Conservation (phyloP, 2,888 invertebrate species). For the Mythimna impura region DNA sequence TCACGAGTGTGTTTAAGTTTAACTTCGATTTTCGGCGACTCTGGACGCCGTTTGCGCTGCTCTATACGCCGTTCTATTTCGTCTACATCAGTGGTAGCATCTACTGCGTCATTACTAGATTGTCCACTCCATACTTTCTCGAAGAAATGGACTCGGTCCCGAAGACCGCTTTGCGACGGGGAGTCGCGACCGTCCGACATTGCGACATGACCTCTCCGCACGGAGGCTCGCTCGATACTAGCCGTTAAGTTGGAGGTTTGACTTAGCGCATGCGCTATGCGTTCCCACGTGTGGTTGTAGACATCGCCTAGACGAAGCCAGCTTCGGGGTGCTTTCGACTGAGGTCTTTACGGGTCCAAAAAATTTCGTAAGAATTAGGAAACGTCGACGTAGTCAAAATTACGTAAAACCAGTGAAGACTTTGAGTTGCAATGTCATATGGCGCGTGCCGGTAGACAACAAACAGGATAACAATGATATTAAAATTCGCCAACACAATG, state of each 20-base stretch:
- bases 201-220: conserved; percentile 86
- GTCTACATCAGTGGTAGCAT: conserved; percentile 89
- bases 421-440: background rate
- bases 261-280: conserved; percentile 79
- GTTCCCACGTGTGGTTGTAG: conserved; percentile 78
- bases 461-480: conserved; percentile 44
- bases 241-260: conserved; percentile 71
- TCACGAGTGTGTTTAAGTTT: conserved; percentile 91
- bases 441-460: background rate
- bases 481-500: background rate
- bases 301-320: conserved; percentile 79
- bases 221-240: conserved; percentile 89
- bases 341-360: conserved; percentile 38
- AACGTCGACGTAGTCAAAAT: conserved; percentile 24
- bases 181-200: conserved; percentile 89
- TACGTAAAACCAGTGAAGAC: background rate
- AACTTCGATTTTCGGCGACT: conserved; percentile 91
- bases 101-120: conserved; percentile 81
- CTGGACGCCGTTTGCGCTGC: conserved; percentile 88
- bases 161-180: conserved; percentile 90
- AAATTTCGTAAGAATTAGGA: conserved; percentile 26
- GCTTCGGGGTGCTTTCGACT: conserved; percentile 65
- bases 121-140: conserved; percentile 94
- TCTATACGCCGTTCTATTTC: conserved; percentile 92
- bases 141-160: conserved; percentile 94